Evolutionary conservation across 2,888 invertebrate species (phyloP).

Genomic region (Melipona bicolor): DNA sequence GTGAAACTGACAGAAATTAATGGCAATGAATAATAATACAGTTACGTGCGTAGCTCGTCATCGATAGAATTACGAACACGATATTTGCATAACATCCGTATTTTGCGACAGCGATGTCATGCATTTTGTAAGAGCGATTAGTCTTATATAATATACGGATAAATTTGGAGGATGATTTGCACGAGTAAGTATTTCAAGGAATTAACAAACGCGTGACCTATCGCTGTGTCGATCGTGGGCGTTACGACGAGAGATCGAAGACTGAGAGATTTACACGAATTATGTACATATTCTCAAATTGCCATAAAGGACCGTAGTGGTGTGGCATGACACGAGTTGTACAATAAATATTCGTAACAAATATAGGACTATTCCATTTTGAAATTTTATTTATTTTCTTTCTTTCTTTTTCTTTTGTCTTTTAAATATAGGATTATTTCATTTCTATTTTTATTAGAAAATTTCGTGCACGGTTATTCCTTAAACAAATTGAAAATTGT

Average conservation of each 20-base stretch:
- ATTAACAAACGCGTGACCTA: conserved; percentile 50
- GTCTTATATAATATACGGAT: conserved; percentile 45
- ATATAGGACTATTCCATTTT: too few species aligned
- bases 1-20: too few species aligned
- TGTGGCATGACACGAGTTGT: conserved; percentile 41
- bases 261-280: conserved; percentile 51
- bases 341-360: background rate
- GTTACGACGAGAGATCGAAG: conserved; percentile 50
- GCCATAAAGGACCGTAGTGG: conserved; percentile 57
- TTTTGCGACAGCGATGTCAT: background rate
- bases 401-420: too few species aligned
- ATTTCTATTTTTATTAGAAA: background rate
- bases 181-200: conserved; percentile 56
- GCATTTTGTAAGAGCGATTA: conserved; percentile 25
- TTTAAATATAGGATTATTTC: background rate
- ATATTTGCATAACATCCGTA: background rate
- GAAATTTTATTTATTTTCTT: background rate
- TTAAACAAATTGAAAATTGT: background rate
- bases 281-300: conserved; percentile 45
- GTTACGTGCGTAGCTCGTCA: background rate
- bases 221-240: conserved; percentile 54
- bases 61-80: conserved; percentile 5
- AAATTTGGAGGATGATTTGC: conserved; percentile 62
- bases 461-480: background rate
- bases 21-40: background rate